These are phyloP conservation scores for Notodonta ziczac DNA, from an alignment of 2,888 invertebrate genomes.

Conservation along the genomic window DNA sequence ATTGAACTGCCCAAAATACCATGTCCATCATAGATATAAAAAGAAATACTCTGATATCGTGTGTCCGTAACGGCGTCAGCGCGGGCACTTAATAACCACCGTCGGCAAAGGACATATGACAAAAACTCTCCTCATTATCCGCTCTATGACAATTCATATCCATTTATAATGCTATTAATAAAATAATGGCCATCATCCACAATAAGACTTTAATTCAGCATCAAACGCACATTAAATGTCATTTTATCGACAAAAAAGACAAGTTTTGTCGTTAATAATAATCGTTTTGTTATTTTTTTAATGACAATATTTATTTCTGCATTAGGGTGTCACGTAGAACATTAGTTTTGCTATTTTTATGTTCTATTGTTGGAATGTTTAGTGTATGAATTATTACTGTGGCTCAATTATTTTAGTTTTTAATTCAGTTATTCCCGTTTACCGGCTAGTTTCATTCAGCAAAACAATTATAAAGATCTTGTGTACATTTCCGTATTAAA, in stretches of 20 bases:
- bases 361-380: slow-evolving; percentile 9
- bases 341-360: slow-evolving; percentile 49
- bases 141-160: slow-evolving; percentile 63
- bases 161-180: slow-evolving; percentile 83
- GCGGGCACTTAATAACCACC: slow-evolving; percentile 49
- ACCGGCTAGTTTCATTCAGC: no score
- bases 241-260: slow-evolving; percentile 71
- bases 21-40: slow-evolving; percentile 8
- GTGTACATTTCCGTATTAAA: no score
- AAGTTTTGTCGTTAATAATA: slow-evolving; percentile 37
- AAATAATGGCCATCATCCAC: slow-evolving; percentile 61
- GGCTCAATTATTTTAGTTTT: no score
- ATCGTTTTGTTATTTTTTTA: slow-evolving; percentile 58
- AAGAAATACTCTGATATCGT: slow-evolving; percentile 7
- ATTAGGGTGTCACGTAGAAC: slow-evolving; percentile 57
- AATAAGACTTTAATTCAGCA: slow-evolving; percentile 65
- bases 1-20: slow-evolving; percentile 30
- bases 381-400: not conserved
- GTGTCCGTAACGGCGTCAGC: slow-evolving; percentile 21
- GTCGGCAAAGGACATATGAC: slow-evolving; percentile 66
- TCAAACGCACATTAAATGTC: slow-evolving; percentile 75
- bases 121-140: slow-evolving; percentile 71
- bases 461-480: no score
- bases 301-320: slow-evolving; percentile 64
- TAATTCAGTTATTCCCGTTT: no score